phyloP scores from a whole-genome alignment of 2,113 vertebrate genomes.

The Alethe castanea region DNA sequence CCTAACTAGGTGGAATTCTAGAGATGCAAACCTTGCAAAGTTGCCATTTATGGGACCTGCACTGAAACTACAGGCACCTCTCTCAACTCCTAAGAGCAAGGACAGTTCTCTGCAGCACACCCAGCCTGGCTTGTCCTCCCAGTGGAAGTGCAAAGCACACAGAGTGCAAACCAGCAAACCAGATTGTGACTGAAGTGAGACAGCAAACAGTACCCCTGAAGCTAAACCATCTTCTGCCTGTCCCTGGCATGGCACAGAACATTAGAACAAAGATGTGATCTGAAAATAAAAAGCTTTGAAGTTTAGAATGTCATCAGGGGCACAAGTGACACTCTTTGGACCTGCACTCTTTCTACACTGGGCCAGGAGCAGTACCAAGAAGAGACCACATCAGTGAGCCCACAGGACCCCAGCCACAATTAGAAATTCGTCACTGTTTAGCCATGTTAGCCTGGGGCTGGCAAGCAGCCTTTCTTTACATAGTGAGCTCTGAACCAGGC shows the following conservation, averaged over 20 bases:
- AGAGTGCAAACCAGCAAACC: neutral
- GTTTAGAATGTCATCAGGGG: neutral
- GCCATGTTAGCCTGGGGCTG: neutral
- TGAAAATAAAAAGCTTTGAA: neutral
- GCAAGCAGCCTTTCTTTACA: neutral
- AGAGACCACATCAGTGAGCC: neutral
- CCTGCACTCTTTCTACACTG: neutral
- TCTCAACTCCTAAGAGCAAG: neutral
- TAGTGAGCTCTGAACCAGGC: neutral
- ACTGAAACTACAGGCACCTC: neutral
- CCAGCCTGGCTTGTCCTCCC: neutral
- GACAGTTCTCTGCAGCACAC: neutral
- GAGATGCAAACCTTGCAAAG: neutral
- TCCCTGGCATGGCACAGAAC: neutral
- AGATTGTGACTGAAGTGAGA: neutral
- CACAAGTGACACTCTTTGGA: accelerated
- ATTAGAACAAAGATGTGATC: neutral
- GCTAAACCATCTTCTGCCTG: neutral
- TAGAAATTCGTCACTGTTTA: neutral
- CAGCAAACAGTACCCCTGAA: neutral
- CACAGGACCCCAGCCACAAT: neutral
- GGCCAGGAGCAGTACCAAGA: neutral
- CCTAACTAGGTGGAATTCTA: neutral
- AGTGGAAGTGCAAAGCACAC: neutral
- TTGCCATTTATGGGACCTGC: neutral